These are phyloP conservation scores for Hippocampus kuda DNA, from an alignment of 2,797 vertebrate species.

Conservation along the genomic window DNA sequence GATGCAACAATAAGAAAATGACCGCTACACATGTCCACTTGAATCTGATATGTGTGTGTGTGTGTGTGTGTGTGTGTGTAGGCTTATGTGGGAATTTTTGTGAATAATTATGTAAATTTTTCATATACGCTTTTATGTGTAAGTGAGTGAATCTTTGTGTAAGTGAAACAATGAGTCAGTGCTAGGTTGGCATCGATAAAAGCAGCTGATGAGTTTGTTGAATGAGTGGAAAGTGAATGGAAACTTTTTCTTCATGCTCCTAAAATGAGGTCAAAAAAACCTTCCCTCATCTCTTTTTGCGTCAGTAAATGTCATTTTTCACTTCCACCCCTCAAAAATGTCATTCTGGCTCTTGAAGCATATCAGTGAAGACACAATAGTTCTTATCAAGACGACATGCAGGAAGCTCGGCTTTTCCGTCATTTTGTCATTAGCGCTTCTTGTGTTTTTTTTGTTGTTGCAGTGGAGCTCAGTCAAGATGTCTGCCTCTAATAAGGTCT, in stretches of 20 bases:
- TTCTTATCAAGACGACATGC: background rate
- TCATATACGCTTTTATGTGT: background rate
- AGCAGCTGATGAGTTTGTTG: background rate
- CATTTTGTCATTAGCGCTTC: background rate
- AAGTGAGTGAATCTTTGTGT: background rate
- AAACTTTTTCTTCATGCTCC: background rate
- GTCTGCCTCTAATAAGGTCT: background rate
- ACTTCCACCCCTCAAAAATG: background rate
- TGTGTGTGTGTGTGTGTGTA: too few relatives aligned
- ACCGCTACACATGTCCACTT: too few relatives aligned
- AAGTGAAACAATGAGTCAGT: slow-evolving; percentile 2
- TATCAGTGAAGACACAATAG: background rate
- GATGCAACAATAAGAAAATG: too few relatives aligned
- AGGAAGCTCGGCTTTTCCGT: background rate
- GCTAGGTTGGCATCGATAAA: background rate
- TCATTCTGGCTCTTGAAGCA: background rate
- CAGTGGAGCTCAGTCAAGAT: background rate
- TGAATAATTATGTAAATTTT: background rate
- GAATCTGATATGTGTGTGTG: too few relatives aligned
- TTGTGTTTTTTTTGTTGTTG: background rate
- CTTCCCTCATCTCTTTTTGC: background rate
- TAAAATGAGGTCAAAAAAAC: background rate
- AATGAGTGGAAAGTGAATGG: background rate
- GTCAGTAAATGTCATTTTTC: background rate
- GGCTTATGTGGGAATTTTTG: background rate